A percentile compares a stretch with the other conserved stretches of the same genome.
phyloP scores from a whole-genome alignment of 2,888 invertebrate genomes.

The Tyria jacobaeae region DNA sequence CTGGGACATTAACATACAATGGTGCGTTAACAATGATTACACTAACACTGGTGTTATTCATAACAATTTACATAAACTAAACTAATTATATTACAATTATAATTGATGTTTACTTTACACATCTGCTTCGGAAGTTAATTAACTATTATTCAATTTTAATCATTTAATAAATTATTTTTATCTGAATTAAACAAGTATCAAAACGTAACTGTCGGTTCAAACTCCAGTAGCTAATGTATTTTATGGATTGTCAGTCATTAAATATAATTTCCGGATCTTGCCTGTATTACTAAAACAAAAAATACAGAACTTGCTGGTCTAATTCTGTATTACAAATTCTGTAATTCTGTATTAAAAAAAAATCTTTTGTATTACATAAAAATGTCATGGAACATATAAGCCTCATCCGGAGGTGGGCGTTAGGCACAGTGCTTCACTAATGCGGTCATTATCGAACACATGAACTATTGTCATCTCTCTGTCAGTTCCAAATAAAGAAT shows the following conservation, averaged over 20 bases:
- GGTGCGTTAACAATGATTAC: constrained; percentile 25
- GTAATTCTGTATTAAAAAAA: no score
- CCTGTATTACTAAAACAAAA: not conserved
- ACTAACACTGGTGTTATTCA: constrained; percentile 17
- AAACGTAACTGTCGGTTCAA: constrained; percentile 15
- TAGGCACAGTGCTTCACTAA: no score
- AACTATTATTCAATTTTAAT: constrained; percentile 17
- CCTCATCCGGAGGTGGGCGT: no score
- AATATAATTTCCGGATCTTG: constrained; percentile 9
- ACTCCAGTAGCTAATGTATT: constrained; percentile 1
- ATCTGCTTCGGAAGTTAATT: constrained; percentile 23
- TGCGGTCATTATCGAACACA: no score
- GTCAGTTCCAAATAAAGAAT: no score
- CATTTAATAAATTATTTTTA: no score
- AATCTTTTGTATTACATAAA: no score
- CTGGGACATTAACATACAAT: constrained; percentile 50
- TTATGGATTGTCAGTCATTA: constrained; percentile 10
- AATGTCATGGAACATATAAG: no score
- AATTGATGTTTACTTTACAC: constrained; percentile 17
- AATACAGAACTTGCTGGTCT: not conserved
- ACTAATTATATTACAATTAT: constrained; percentile 25
- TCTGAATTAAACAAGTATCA: not conserved
- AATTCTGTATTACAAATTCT: no score
- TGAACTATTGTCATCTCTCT: no score
- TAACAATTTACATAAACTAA: constrained; percentile 9